Conservation (phyloP, 1,140 invertebrate genomes). For the Solen grandis region DNA sequence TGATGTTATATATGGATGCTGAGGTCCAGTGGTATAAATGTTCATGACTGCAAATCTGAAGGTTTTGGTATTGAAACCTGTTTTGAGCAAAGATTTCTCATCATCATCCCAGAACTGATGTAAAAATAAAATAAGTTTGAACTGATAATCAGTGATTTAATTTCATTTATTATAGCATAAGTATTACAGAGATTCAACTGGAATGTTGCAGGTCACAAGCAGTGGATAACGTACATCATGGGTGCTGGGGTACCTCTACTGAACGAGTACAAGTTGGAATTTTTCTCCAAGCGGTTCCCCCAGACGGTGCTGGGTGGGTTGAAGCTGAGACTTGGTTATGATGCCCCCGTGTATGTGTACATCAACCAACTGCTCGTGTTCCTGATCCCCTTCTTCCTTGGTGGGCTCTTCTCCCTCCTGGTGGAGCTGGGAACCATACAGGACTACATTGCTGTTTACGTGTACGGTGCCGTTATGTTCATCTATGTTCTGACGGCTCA, state of each 20-base stretch:
- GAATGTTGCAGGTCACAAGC: slow-evolving; percentile 24
- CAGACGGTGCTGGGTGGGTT: slow-evolving; percentile 81
- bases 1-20: too few relatives aligned
- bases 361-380: slow-evolving; percentile 75
- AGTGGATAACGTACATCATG: slow-evolving; percentile 66
- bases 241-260: slow-evolving; percentile 79
- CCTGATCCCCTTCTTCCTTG: slow-evolving; percentile 75
- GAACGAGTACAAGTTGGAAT: slow-evolving; percentile 81
- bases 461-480: slow-evolving; percentile 73
- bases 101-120: too few relatives aligned
- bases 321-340: slow-evolving; percentile 75
- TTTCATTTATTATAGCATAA: too few relatives aligned
- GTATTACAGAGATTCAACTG: too few relatives aligned
- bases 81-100: too few relatives aligned
- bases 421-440: slow-evolving; percentile 70
- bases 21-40: too few relatives aligned
- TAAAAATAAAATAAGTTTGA: too few relatives aligned
- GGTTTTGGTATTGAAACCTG: too few relatives aligned
- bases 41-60: too few relatives aligned
- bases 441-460: slow-evolving; percentile 68
- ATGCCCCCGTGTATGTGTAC: slow-evolving; percentile 78
- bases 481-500: slow-evolving; percentile 73
- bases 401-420: slow-evolving; percentile 74
- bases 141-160: too few relatives aligned
- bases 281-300: slow-evolving; percentile 79